Evolutionary conservation across 2,888 invertebrate genomes (phyloP).

Genomic region (Drosophila birchii): DNA sequence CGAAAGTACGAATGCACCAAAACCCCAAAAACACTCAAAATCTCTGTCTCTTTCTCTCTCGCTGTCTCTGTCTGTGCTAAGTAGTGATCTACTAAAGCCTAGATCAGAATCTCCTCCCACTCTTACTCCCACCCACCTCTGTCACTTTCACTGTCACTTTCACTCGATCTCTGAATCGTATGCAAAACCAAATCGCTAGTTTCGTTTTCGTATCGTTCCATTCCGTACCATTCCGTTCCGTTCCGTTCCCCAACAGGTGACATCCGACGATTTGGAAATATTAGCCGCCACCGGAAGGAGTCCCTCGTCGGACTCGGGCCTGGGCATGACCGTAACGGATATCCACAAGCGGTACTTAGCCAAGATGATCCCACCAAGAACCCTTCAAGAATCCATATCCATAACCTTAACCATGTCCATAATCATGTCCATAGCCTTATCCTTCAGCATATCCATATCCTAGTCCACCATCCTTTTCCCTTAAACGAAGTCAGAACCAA

Average conservation of each 20-base stretch:
- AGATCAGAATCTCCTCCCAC: constrained; percentile 26
- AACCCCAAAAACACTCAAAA: constrained; percentile 26
- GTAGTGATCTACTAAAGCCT: constrained; percentile 26
- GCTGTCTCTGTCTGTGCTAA: constrained; percentile 27
- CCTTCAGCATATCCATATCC: not conserved
- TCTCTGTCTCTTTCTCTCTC: constrained; percentile 17
- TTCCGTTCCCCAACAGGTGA: constrained; percentile 83
- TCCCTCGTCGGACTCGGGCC: constrained; percentile 97
- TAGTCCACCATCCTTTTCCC: not conserved
- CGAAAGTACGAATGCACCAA: constrained; percentile 29
- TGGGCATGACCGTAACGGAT: constrained; percentile 94
- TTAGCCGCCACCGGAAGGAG: constrained; percentile 89
- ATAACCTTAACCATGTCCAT: not conserved
- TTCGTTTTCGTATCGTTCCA: constrained; percentile 57
- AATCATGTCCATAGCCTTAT: not conserved
- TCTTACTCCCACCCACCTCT: constrained; percentile 1
- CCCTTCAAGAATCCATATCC: not conserved
- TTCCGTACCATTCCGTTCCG: constrained; percentile 44
- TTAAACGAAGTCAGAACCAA: not conserved
- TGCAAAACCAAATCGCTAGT: constrained; percentile 72
- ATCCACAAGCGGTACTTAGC: constrained; percentile 88
- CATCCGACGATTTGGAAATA: constrained; percentile 85
- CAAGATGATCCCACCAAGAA: constrained; percentile 16
- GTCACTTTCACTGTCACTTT: constrained; percentile 18
- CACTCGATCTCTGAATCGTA: constrained; percentile 63